Evolutionary conservation across 2,113 vertebrate genomes (phyloP).

Genomic region (Meleagris gallopavo): DNA sequence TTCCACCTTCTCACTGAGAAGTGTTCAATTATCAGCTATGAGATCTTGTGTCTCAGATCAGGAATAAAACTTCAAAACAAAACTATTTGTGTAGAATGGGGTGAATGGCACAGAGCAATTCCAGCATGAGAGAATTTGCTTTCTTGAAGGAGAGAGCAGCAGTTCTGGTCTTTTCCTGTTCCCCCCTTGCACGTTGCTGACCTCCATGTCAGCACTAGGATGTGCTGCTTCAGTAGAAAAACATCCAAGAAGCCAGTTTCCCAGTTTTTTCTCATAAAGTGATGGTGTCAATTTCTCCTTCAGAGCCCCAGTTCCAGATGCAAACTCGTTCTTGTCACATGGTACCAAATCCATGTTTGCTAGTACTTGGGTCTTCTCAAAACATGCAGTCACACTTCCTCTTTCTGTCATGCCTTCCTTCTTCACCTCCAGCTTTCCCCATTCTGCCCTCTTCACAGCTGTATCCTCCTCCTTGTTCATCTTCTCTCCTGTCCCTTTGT

Average conservation of each 20-base stretch:
- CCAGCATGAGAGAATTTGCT: neutral
- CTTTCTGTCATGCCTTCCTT: neutral
- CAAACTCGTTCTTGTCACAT: neutral
- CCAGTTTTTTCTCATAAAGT: neutral
- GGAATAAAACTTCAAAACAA: constrained; percentile 15
- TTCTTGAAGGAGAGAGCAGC: neutral
- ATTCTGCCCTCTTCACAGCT: neutral
- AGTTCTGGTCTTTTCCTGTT: neutral
- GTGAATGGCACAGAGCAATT: neutral
- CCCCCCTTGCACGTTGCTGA: neutral
- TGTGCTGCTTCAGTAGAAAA: neutral
- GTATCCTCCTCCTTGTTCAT: accelerated
- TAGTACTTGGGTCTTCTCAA: neutral
- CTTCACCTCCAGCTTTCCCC: neutral
- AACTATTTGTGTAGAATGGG: neutral
- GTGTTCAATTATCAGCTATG: constrained; percentile 57
- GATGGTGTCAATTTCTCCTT: neutral
- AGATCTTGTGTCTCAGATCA: constrained; percentile 35
- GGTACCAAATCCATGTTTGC: neutral
- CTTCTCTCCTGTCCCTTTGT: neutral
- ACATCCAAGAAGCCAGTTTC: neutral
- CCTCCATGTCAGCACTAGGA: neutral
- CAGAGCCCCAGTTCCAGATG: neutral
- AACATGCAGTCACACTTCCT: neutral
- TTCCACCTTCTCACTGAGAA: constrained; percentile 6